phyloP scores from a whole-genome alignment of 2,797 vertebrate species.

The Naso thynnoides region DNA sequence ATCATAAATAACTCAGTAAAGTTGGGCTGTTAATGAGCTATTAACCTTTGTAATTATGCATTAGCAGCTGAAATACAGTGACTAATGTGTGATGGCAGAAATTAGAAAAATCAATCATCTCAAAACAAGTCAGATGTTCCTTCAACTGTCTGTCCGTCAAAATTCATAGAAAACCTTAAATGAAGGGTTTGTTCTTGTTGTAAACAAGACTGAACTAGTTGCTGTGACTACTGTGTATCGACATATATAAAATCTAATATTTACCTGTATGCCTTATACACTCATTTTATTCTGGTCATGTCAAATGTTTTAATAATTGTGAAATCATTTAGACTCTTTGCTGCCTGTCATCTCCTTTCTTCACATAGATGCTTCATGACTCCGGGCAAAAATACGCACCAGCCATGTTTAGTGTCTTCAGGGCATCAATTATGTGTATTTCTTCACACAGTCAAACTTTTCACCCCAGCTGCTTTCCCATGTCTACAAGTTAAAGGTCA shows the following conservation, averaged over 20 bases:
- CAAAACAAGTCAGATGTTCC: background rate
- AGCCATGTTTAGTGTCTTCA: conserved; percentile 42
- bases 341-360: conserved; percentile 20
- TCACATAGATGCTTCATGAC: conserved; percentile 37
- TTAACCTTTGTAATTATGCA: background rate
- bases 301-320: conserved; percentile 55
- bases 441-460: conserved; percentile 65
- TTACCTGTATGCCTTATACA: conserved; percentile 23
- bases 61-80: background rate
- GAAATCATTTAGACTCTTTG: conserved; percentile 23
- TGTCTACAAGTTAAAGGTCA: conserved; percentile 20
- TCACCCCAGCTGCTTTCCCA: conserved; percentile 57
- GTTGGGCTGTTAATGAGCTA: background rate
- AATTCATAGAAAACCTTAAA: background rate
- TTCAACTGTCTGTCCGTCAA: background rate
- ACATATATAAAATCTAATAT: conserved; percentile 5
- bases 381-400: conserved; percentile 54
- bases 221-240: background rate
- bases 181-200: background rate
- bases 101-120: background rate
- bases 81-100: background rate
- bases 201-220: conserved; percentile 1
- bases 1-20: background rate
- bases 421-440: conserved; percentile 66
- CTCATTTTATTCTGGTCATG: conserved; percentile 15